A percentile compares a stretch with the other conserved stretches of the same genome.
These are phyloP conservation scores for Amphiprion clarkii DNA, from an alignment of 2,797 vertebrate species.

Conservation along the genomic window DNA sequence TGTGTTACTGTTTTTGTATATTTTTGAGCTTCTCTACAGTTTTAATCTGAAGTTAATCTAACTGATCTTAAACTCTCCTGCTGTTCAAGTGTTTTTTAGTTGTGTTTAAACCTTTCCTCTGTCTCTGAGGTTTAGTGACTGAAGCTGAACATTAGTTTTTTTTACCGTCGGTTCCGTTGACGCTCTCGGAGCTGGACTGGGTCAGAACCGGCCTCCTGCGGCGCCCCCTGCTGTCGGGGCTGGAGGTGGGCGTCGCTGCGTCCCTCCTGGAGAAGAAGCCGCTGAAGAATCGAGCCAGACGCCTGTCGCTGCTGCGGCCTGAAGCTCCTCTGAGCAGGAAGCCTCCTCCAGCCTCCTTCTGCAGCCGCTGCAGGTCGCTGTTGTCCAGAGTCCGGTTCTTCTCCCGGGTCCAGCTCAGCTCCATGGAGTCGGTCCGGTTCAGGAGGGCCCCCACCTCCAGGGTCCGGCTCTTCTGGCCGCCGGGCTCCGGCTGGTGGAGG, in stretches of 20 bases:
- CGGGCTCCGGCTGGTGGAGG: slow-evolving; percentile 43
- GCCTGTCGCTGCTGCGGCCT: slow-evolving; percentile 82
- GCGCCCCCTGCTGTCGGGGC: slow-evolving; percentile 77
- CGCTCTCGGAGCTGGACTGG: slow-evolving; percentile 91
- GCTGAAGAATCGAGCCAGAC: slow-evolving; percentile 92
- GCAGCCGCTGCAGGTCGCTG: slow-evolving; percentile 90
- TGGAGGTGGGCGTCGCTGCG: slow-evolving; percentile 67
- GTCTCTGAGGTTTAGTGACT: too few species aligned
- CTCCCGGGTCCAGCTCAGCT: slow-evolving; percentile 86
- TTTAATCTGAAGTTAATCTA: too few species aligned
- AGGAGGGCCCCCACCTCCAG: slow-evolving; percentile 89
- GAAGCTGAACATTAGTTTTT: too few species aligned
- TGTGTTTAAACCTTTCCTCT: too few species aligned
- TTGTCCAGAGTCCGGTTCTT: slow-evolving; percentile 95
- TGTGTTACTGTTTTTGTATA: too few species aligned
- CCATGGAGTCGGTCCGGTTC: slow-evolving; percentile 83
- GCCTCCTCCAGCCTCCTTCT: slow-evolving; percentile 75
- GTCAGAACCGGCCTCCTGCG: slow-evolving; percentile 69
- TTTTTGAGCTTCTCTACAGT: too few species aligned
- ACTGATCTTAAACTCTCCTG: too few species aligned
- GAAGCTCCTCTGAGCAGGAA: slow-evolving; percentile 67
- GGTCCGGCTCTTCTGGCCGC: slow-evolving; percentile 84
- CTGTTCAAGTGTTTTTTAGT: too few species aligned
- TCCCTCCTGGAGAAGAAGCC: slow-evolving; percentile 88
- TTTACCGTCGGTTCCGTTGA: slow-evolving; percentile 83